These are phyloP conservation scores for Luidia sarsii DNA, from an alignment of 53 echinoderm and acorn worm genomes.

Conservation along the genomic window DNA sequence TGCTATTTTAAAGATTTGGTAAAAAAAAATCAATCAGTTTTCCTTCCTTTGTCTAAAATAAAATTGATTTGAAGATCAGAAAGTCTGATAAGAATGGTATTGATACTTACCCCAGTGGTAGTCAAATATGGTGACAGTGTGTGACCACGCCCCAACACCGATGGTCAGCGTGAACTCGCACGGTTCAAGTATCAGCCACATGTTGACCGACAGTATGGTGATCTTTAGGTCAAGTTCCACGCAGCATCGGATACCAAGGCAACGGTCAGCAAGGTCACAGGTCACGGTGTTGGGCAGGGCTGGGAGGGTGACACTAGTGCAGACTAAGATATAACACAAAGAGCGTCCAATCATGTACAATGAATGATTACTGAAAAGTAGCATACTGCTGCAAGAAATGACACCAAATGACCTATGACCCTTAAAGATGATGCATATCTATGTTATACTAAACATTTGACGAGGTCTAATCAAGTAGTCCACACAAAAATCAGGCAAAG, in stretches of 20 bases:
- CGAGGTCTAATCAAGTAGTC: too few species aligned
- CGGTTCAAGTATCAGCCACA: slow-evolving; percentile 26
- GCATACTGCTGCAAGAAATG: too few species aligned
- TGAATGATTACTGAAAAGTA: too few species aligned
- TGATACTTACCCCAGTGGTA: slow-evolving; percentile 53
- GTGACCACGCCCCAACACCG: slow-evolving; percentile 36
- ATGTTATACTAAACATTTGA: too few species aligned
- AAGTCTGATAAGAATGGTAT: too few species aligned
- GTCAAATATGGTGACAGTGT: slow-evolving; percentile 30
- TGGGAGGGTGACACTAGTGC: background rate
- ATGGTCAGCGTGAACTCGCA: slow-evolving; percentile 39
- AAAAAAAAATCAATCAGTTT: too few species aligned
- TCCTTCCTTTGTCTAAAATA: too few species aligned
- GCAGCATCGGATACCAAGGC: slow-evolving; percentile 53
- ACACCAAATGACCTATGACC: background rate
- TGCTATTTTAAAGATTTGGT: too few species aligned
- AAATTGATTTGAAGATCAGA: too few species aligned
- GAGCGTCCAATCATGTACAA: too few species aligned
- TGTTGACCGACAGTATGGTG: slow-evolving; percentile 33
- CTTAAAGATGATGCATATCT: background rate
- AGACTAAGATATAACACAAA: background rate
- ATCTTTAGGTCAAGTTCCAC: slow-evolving; percentile 44
- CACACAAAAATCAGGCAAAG: too few species aligned
- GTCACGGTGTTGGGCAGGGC: slow-evolving; percentile 8
- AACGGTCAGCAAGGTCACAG: slow-evolving; percentile 19